Evolutionary conservation across 2,113 vertebrate species (phyloP).

Genomic region (Mormyrus iriodes): DNA sequence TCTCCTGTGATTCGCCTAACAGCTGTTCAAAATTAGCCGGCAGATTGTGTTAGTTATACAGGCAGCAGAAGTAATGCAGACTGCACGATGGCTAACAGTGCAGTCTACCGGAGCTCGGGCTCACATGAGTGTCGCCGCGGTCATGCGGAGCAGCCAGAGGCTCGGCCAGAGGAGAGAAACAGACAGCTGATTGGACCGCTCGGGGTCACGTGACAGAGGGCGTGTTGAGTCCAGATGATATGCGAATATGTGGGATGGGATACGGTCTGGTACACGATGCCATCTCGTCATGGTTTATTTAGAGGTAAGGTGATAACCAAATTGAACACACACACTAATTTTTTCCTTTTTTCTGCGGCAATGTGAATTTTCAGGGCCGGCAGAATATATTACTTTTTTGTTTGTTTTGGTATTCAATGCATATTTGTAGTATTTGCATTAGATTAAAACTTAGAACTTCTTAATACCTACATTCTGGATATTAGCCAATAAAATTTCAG

Average conservation of each 20-base stretch:
- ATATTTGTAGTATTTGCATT: neutral
- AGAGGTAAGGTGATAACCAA: neutral
- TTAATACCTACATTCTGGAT: neutral
- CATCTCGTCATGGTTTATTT: slow-evolving; percentile 6
- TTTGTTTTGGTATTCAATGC: neutral
- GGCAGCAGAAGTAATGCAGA: slow-evolving; percentile 53
- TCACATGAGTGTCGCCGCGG: slow-evolving; percentile 31
- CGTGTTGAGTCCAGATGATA: neutral
- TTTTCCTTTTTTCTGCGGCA: neutral
- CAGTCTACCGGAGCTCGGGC: slow-evolving; percentile 54
- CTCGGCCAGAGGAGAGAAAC: neutral
- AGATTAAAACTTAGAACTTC: neutral
- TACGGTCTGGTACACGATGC: slow-evolving; percentile 2
- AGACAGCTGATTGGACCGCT: neutral
- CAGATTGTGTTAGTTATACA: slow-evolving; percentile 68
- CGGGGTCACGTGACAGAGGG: neutral
- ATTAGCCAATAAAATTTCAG: neutral
- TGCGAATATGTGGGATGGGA: neutral
- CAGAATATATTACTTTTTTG: neutral
- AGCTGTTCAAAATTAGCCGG: slow-evolving; percentile 68
- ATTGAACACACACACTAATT: neutral
- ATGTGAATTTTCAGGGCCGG: neutral
- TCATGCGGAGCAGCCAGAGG: neutral
- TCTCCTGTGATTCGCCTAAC: slow-evolving; percentile 54
- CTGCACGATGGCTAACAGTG: slow-evolving; percentile 48